Evolutionary conservation across 2,888 invertebrate species (phyloP).

Genomic region (Cyaniris semiargus): DNA sequence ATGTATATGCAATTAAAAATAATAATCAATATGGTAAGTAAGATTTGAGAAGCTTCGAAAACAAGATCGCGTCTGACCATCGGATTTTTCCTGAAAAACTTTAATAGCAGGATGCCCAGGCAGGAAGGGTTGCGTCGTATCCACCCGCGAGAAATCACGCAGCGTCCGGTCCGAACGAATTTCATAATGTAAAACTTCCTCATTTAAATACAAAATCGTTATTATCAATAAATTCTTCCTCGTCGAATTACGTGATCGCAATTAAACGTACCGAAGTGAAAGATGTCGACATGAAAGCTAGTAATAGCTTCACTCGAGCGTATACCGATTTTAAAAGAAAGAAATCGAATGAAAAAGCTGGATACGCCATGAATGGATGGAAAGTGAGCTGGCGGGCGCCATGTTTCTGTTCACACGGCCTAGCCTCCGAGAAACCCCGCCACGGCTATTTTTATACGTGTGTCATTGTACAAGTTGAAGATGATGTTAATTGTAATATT

Average conservation of each 20-base stretch:
- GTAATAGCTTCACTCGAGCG: constrained; percentile 56
- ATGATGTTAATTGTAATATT: constrained; percentile 27
- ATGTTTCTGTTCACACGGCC: constrained; percentile 75
- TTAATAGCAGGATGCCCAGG: constrained; percentile 37
- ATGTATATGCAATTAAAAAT: neutral
- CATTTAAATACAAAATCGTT: constrained; percentile 19
- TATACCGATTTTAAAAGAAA: constrained; percentile 61
- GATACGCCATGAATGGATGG: constrained; percentile 77
- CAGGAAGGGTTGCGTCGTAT: constrained; percentile 41
- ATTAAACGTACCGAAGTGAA: constrained; percentile 41
- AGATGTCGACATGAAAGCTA: constrained; percentile 66
- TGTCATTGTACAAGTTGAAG: constrained; percentile 16
- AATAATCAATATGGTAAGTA: neutral
- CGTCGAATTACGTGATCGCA: constrained; percentile 20
- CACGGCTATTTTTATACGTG: constrained; percentile 27
- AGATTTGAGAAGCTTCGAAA: neutral
- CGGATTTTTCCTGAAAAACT: constrained; percentile 18
- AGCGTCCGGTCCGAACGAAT: constrained; percentile 40
- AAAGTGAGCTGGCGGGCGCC: constrained; percentile 72
- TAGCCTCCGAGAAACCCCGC: constrained; percentile 49
- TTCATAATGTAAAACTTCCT: constrained; percentile 41
- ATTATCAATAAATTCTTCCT: constrained; percentile 23
- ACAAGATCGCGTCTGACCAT: neutral
- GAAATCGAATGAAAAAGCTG: constrained; percentile 76
- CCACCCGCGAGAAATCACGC: constrained; percentile 43